Percentiles rank a stretch among this genome's conserved stretches.
Evolutionary conservation across 35 echinoderm and acorn worm species (phyloP).

Genomic region (Ophiothrix spiculata): DNA sequence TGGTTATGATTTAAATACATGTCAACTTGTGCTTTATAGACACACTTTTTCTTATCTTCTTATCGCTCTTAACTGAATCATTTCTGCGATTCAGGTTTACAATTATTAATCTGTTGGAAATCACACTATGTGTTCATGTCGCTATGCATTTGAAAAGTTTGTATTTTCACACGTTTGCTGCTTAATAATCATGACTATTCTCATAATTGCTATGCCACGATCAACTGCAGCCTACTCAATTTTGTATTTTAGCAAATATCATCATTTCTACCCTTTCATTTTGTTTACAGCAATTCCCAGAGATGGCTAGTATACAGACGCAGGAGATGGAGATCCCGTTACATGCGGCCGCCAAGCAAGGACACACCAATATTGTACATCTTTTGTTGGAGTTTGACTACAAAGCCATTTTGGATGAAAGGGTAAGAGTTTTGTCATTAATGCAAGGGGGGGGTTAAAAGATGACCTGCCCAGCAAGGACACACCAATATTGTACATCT

Average conservation of each 20-base stretch:
- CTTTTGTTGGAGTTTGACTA: conserved; percentile 74
- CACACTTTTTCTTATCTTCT: too few species aligned
- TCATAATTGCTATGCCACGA: too few species aligned
- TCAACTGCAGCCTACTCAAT: not conserved
- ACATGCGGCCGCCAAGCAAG: conserved; percentile 74
- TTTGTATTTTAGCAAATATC: not conserved
- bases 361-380: conserved; percentile 61
- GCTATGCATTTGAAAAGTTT: too few species aligned
- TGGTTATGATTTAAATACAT: too few species aligned
- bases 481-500: conserved; percentile 63
- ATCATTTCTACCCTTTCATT: conserved; percentile 1
- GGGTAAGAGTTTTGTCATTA: conserved; percentile 28
- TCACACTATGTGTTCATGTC: too few species aligned
- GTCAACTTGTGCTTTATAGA: too few species aligned
- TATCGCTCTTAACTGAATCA: too few species aligned
- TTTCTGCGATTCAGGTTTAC: too few species aligned
- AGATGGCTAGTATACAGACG: conserved; percentile 54
- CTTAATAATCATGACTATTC: too few species aligned
- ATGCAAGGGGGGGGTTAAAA: not conserved
- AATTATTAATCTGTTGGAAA: too few species aligned
- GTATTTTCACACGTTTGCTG: too few species aligned
- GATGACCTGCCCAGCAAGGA: conserved; percentile 59
- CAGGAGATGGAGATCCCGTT: conserved; percentile 77
- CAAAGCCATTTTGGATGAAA: conserved; percentile 37
- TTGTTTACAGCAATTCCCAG: conserved; percentile 68